Percentiles rank a stretch among this genome's conserved stretches.
Evolutionary conservation across 2,113 vertebrate species (phyloP).

Genomic region (Scatophagus argus): DNA sequence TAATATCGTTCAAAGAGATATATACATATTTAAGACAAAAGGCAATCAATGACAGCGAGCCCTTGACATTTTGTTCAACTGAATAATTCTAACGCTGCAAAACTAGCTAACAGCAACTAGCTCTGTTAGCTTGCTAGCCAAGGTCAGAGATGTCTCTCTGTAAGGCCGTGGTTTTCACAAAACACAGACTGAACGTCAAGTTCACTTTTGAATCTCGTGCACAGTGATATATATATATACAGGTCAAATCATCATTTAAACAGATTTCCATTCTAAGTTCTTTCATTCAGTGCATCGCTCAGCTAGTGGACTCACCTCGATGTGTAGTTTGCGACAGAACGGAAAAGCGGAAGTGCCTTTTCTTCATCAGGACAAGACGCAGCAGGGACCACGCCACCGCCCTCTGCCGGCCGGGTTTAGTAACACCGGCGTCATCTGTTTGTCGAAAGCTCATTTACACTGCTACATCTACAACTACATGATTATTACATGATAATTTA

Average conservation of each 20-base stretch:
- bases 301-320: slow-evolving; percentile 63
- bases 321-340: slow-evolving; percentile 34
- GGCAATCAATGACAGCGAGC: neutral
- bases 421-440: neutral
- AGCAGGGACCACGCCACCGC: neutral
- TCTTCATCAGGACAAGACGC: neutral
- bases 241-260: neutral
- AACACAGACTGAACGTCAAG: rapidly evolving
- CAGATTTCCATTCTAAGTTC: rapidly evolving
- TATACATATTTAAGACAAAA: neutral
- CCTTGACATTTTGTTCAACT: slow-evolving; percentile 35
- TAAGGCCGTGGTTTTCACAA: neutral
- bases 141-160: slow-evolving; percentile 67
- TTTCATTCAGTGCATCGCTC: neutral
- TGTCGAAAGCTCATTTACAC: neutral
- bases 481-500: neutral
- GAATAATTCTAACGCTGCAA: slow-evolving; percentile 3
- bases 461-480: neutral
- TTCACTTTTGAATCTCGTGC: rapidly evolving
- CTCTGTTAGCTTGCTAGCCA: slow-evolving; percentile 68
- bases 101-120: slow-evolving; percentile 33
- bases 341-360: slow-evolving; percentile 55
- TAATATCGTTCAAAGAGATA: rapidly evolving
- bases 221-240: rapidly evolving
- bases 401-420: slow-evolving; percentile 40